Evolutionary conservation across 2,797 vertebrate species (phyloP).

Genomic region (Semotilus atromaculatus): DNA sequence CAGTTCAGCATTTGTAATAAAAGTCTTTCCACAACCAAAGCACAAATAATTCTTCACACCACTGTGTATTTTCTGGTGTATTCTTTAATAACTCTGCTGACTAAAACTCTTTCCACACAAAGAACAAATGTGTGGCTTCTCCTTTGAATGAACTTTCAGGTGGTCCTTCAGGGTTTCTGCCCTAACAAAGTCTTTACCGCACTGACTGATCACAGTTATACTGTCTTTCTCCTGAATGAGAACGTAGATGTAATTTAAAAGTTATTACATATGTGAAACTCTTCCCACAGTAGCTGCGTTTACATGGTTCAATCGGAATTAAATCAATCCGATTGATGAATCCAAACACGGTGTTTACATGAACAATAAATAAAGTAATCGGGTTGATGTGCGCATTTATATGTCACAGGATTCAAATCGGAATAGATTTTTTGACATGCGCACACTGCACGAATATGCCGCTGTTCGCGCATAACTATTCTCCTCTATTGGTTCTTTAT

Average conservation of each 20-base stretch:
- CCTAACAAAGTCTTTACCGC: background rate
- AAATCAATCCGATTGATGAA: too few relatives aligned
- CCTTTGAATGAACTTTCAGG: background rate
- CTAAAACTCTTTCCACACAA: background rate
- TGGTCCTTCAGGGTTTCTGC: background rate
- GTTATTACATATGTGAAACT: background rate
- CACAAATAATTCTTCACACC: background rate
- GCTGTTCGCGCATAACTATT: too few relatives aligned
- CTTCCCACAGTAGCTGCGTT: too few relatives aligned
- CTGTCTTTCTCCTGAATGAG: background rate
- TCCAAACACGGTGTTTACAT: too few relatives aligned
- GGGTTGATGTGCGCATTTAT: too few relatives aligned
- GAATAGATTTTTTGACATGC: too few relatives aligned
- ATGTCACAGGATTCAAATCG: too few relatives aligned
- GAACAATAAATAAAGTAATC: too few relatives aligned
- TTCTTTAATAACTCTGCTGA: background rate
- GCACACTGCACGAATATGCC: too few relatives aligned
- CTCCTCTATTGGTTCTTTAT: too few relatives aligned
- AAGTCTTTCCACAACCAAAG: background rate
- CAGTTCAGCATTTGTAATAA: background rate
- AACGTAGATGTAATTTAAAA: background rate
- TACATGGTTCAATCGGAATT: too few relatives aligned
- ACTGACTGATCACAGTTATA: background rate
- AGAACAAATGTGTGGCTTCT: background rate
- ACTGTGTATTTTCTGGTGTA: background rate